Percentiles rank a stretch among this genome's conserved stretches.
phyloP scores from a whole-genome alignment of 2,797 vertebrate genomes.

The Trichosurus vulpecula region DNA sequence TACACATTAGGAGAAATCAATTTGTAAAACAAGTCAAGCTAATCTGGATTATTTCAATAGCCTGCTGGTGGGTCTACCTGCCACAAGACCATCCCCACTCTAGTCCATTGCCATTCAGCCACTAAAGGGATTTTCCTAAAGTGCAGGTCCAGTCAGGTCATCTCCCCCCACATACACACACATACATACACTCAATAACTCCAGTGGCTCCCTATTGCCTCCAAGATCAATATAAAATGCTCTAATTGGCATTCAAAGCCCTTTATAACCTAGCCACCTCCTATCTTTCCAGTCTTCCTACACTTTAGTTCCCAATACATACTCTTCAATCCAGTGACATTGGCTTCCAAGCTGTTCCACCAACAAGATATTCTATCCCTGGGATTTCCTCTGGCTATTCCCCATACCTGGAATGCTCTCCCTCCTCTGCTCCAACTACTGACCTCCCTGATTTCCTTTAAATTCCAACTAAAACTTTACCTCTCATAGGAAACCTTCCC shows the following conservation, averaged over 20 bases:
- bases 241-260: not conserved
- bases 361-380: not conserved
- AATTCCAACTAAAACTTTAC: not conserved
- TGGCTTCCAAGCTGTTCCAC: not conserved
- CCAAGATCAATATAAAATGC: not conserved
- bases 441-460: not conserved
- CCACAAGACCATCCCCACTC: not conserved
- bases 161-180: fast-evolving
- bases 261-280: not conserved
- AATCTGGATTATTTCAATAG: constrained; percentile 4
- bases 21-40: constrained; percentile 21
- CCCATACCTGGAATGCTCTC: not conserved
- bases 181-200: not conserved
- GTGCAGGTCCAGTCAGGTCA: not conserved
- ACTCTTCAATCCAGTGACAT: not conserved
- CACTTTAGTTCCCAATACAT: not conserved
- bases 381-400: not conserved
- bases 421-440: not conserved
- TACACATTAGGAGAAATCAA: constrained; percentile 33
- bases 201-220: not conserved
- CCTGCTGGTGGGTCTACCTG: not conserved
- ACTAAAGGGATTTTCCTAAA: not conserved
- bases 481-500: not conserved
- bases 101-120: not conserved
- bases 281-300: not conserved